These are phyloP conservation scores for Julus scanicus DNA, from an alignment of 2,888 invertebrate genomes.

Conservation along the genomic window DNA sequence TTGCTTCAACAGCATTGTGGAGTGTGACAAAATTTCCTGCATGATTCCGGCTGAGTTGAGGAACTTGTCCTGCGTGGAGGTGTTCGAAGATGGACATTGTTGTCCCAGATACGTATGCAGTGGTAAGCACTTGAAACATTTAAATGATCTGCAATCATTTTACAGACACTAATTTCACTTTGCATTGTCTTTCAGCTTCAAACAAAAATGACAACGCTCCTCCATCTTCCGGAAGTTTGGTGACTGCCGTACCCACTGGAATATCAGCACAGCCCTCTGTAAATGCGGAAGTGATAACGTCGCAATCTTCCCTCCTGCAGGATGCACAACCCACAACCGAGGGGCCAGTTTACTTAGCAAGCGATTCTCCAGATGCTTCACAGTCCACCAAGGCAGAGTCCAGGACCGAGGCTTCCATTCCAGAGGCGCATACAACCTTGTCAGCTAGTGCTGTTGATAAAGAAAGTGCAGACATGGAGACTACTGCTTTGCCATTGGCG, in stretches of 20 bases:
- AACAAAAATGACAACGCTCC: background rate
- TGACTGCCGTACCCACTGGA: background rate
- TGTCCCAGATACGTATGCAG: conserved; percentile 57
- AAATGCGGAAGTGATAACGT: background rate
- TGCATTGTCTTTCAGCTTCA: background rate
- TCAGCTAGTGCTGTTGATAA: background rate
- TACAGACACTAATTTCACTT: background rate
- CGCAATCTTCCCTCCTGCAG: background rate
- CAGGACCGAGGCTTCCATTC: background rate
- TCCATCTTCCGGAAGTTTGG: conserved; percentile 22
- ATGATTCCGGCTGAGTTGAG: conserved; percentile 11
- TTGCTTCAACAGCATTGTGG: conserved; percentile 56
- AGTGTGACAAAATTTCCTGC: conserved; percentile 54
- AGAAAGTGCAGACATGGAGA: background rate
- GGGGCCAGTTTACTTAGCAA: background rate
- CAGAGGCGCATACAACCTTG: background rate
- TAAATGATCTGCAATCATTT: too few relatives aligned
- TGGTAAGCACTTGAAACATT: background rate
- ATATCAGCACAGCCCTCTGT: background rate
- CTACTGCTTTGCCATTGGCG: too few relatives aligned
- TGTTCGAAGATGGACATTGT: conserved; percentile 52
- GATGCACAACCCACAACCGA: background rate
- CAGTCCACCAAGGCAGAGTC: background rate
- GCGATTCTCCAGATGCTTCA: background rate
- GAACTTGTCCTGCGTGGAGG: conserved; percentile 47